A percentile compares a stretch with the other conserved stretches of the same genome.
These are phyloP conservation scores for Galeruca laticollis DNA, from an alignment of 2,888 invertebrate genomes.

Conservation along the genomic window DNA sequence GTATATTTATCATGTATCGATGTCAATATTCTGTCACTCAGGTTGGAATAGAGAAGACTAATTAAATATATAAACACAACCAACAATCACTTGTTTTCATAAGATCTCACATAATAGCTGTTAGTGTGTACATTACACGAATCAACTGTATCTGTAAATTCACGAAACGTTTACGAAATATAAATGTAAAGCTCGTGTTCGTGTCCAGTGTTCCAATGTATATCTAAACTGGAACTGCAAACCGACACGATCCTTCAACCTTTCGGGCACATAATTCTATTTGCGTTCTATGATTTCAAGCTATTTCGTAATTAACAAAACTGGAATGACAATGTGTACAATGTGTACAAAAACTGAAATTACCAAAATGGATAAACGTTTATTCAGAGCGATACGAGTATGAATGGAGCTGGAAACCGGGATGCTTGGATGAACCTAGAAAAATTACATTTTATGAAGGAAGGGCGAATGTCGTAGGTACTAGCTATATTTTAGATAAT, in stretches of 20 bases:
- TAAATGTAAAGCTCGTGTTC: background rate
- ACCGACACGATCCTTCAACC: background rate
- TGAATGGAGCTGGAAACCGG: background rate
- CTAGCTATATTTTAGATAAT: no score
- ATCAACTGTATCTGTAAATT: background rate
- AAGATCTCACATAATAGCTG: background rate
- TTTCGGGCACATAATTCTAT: background rate
- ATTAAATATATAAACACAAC: background rate
- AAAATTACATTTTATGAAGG: no score
- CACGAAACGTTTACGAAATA: background rate
- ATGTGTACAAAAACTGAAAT: background rate
- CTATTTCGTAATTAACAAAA: background rate
- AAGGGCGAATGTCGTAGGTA: no score
- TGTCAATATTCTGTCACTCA: no score
- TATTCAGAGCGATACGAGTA: background rate
- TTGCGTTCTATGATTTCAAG: constrained; percentile 1
- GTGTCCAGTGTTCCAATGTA: background rate
- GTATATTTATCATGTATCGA: no score
- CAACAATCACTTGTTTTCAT: background rate
- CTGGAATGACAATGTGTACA: constrained; percentile 1
- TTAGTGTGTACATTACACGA: background rate
- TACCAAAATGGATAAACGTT: background rate
- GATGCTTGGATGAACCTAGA: background rate
- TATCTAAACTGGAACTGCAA: background rate
- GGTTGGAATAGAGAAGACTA: no score